These are phyloP conservation scores for Polypedilum vanderplanki DNA, from an alignment of 1,140 invertebrate genomes.

Conservation along the genomic window DNA sequence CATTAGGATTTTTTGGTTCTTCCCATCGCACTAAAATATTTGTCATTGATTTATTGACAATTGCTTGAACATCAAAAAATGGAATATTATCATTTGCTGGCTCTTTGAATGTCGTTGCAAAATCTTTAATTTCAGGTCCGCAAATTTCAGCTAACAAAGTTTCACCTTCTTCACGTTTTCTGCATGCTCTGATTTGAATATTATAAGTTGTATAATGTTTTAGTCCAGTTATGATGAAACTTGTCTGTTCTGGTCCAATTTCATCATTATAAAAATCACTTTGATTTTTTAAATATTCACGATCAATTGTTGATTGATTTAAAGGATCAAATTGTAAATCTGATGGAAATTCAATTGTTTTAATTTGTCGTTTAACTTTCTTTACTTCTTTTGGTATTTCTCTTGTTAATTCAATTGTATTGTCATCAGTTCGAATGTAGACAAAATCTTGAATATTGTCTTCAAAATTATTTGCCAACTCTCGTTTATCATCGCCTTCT, in stretches of 20 bases:
- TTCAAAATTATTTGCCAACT: conserved; percentile 39
- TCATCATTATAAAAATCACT: not conserved
- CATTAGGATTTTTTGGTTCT: conserved; percentile 76
- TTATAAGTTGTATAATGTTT: conserved; percentile 68
- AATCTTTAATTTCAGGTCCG: not conserved
- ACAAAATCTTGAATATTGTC: conserved; percentile 41
- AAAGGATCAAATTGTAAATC: not conserved
- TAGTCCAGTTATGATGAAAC: conserved; percentile 50
- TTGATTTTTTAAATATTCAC: not conserved
- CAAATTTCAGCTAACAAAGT: not conserved
- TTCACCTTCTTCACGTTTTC: conserved; percentile 36
- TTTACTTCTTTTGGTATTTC: no score
- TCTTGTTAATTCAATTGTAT: not conserved
- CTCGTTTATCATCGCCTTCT: conserved; percentile 29
- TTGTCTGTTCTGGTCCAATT: conserved; percentile 33
- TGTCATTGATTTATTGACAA: conserved; percentile 44
- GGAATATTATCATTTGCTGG: conserved; percentile 56
- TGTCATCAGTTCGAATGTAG: conserved; percentile 33
- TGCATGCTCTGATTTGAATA: conserved; percentile 64
- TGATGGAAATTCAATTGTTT: not conserved
- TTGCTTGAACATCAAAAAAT: conserved; percentile 43
- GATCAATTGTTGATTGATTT: not conserved
- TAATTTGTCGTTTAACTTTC: not conserved
- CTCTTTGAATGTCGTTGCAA: not conserved
- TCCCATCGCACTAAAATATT: conserved; percentile 64